Evolutionary conservation across 2,888 invertebrate genomes (phyloP), one percentile per base, ranked within the genome.

Genomic region (Apeira syringaria): DNA sequence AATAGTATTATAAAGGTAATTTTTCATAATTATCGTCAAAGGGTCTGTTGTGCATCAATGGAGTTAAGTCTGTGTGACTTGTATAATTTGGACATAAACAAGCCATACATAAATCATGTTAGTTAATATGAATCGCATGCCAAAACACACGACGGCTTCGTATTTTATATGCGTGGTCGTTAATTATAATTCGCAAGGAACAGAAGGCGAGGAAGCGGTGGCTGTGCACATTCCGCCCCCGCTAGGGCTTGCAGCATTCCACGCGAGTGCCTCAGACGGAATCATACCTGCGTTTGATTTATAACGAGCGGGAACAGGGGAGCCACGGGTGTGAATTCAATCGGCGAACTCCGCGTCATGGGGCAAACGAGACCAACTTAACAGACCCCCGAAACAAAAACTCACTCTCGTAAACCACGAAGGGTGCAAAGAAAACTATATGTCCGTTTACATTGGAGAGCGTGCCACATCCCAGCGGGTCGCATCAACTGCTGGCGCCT

Each of bases 241-340:
- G 63, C 55, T 66, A 67, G 66, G 68, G 65, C 61, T 64, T 62
- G 63, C 66, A 71, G 68, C 70, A 70, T 77, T 79, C 75, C 75
- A 80, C 74, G 65, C 70, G 72, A 73, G 73, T 84, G 80, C 79
- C 59, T 67, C 68, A 74, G 84, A 83, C 84, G 71, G 74, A 75
- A 71, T 69, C 73, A 68, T 82, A 85, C 81, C 87, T 89, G 88
- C 81, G 68, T 81, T 84, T 89, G 87, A 89, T 88, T 89, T 87
- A 88, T 84, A 85, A 80, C 78, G 70, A 80, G 76, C 65, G 85
- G 86, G 85, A 80, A 80, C 80, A 76, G 55, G 65, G 56, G 69
- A 75, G 72, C 74, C 71, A 74, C 72, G 78, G 75, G 83, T 81
- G 81, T 80, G 80, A 83, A 84, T 80, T 80, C 76, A 80, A 80